These are phyloP conservation scores for Scaptomyza cyrtandrae DNA, from an alignment of 2,888 invertebrate species.

Conservation along the genomic window DNA sequence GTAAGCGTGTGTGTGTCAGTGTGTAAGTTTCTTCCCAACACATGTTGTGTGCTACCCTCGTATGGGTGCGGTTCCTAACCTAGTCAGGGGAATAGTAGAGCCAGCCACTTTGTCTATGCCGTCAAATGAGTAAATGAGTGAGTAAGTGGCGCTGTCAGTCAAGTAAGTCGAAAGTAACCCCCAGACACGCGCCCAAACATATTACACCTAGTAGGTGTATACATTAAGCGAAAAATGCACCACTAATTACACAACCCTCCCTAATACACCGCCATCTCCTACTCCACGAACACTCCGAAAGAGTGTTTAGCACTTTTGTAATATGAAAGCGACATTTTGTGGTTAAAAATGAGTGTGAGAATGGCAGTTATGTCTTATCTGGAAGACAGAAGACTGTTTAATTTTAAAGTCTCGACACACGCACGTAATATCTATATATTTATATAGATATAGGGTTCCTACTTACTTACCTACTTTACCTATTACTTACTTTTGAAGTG, in stretches of 20 bases:
- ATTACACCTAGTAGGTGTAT: conserved; percentile 31
- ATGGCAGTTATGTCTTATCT: background rate
- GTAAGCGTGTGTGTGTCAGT: conserved; percentile 1
- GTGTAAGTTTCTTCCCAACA: background rate
- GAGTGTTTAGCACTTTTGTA: conserved; percentile 66
- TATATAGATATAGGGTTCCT: background rate
- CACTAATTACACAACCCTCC: background rate
- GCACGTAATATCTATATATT: conserved; percentile 18
- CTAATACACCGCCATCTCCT: no score
- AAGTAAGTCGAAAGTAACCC: background rate
- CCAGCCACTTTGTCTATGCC: conserved; percentile 57
- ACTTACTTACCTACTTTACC: background rate
- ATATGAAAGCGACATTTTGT: conserved; percentile 54
- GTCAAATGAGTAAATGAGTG: conserved; percentile 34
- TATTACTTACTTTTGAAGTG: background rate
- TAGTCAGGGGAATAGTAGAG: conserved; percentile 28
- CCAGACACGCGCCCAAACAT: conserved; percentile 36
- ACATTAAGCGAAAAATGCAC: conserved; percentile 43
- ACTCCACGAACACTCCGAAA: background rate
- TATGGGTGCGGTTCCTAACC: conserved; percentile 46
- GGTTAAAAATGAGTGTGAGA: conserved; percentile 8
- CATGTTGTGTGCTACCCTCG: conserved; percentile 15
- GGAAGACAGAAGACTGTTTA: conserved; percentile 12
- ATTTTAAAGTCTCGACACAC: conserved; percentile 45
- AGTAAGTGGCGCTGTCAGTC: conserved; percentile 61